A percentile compares a stretch with the other conserved stretches of the same genome.
Conservation (phyloP, 2,113 vertebrate genomes). For the Carollia perspicillata region DNA sequence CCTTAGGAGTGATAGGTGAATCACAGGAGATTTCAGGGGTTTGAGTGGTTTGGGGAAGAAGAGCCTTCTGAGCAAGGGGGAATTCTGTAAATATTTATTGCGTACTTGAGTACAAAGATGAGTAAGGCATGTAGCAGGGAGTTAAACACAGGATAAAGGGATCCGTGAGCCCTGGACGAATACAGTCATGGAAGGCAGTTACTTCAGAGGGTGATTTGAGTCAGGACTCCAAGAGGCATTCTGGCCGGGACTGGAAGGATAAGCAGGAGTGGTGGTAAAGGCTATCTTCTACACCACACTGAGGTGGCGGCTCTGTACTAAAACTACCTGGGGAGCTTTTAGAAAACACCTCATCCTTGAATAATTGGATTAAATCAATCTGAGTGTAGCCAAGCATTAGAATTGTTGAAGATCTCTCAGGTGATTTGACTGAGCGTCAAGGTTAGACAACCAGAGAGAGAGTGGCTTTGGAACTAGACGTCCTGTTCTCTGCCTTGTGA, state of each 20-base stretch:
- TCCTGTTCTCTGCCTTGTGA: background rate
- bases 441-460: background rate
- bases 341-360: background rate
- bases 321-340: background rate
- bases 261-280: background rate
- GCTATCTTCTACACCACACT: background rate
- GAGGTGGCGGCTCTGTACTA: background rate
- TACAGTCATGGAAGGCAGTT: background rate
- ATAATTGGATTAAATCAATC: background rate
- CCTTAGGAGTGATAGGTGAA: background rate
- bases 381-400: background rate
- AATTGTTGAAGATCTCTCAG: background rate
- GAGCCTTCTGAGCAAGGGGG: background rate
- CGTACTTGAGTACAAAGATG: background rate
- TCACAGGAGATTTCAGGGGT: background rate
- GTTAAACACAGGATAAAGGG: background rate
- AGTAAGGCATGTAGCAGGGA: background rate
- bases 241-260: background rate
- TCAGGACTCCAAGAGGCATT: background rate
- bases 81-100: conserved; percentile 47
- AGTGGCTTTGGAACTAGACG: background rate
- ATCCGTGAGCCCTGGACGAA: background rate
- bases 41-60: background rate
- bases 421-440: background rate
- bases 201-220: background rate